Evolutionary conservation across 2,888 invertebrate species (phyloP).

Genomic region (Acanthococcus lagerstroemiae): DNA sequence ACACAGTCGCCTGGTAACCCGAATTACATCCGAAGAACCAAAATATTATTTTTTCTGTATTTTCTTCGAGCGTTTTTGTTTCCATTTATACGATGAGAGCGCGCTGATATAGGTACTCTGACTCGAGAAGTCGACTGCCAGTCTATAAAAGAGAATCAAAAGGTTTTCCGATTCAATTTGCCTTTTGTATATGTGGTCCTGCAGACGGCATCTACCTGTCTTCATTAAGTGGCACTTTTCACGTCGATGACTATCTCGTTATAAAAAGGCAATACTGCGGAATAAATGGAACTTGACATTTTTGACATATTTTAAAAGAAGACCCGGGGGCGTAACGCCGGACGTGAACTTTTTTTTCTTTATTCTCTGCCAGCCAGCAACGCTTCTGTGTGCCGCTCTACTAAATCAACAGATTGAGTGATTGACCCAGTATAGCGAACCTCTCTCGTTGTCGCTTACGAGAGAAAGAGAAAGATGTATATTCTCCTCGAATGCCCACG

Average conservation of each 20-base stretch:
- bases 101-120: too few species aligned
- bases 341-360: conserved; percentile 18
- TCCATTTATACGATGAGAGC: too few species aligned
- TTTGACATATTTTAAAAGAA: conserved; percentile 28
- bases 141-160: too few species aligned
- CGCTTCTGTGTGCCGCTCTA: conserved; percentile 29
- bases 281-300: conserved; percentile 28
- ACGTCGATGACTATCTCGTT: conserved; percentile 15
- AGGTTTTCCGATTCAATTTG: too few species aligned
- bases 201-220: conserved; percentile 17
- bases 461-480: too few species aligned
- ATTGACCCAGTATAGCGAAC: conserved; percentile 26
- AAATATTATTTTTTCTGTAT: too few species aligned
- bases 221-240: conserved; percentile 26
- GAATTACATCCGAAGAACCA: too few species aligned
- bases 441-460: conserved; percentile 6
- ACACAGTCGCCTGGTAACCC: too few species aligned
- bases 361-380: conserved; percentile 22
- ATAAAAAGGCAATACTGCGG: conserved; percentile 17
- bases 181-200: too few species aligned
- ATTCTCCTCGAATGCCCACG: neutral
- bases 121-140: too few species aligned
- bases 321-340: conserved; percentile 26
- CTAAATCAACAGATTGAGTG: conserved; percentile 27
- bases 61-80: too few species aligned